Base-by-base conservation (phyloP, 2,888 invertebrate genomes). In the Zeuzera pyrina region DNA sequence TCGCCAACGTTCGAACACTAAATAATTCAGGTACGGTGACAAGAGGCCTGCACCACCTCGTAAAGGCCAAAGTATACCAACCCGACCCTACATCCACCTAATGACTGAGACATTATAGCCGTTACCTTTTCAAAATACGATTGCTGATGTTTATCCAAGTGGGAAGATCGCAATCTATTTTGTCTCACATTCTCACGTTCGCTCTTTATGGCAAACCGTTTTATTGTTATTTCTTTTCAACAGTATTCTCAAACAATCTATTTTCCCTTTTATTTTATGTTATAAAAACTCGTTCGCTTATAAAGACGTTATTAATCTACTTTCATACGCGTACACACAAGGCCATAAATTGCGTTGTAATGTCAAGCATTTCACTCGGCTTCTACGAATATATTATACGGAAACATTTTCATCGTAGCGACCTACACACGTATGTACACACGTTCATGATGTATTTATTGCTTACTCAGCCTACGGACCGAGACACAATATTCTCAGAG, bases 371-470 rank as follows among this genome's bases (percentile, higher is more conserved):
- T 64, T 66, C 64, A 65, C 59, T 61, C 57, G 55, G 50, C 47
- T 45, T n/a, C 46, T 53, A 48, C 42, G 53, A 59, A 63, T 66
- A 63, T 64, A 67, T 64, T 62, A 58, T 52, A 54, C 53, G 56
- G 59, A 53, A 59, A 54, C 54, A 53, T 60, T 52, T 52, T 59
- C 6, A 15, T 15, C 27, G 27, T 27, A n/a, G n/a, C n/a, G n/a
- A n/a, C n/a, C n/a, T n/a, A n/a, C n/a, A n/a, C n/a, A n/a, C n/a
- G n/a, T n/a, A 21, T 16, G 29, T 23, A 26, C 8, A 29, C 29
- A 14, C 22, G 28, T 26, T 16, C 53, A 58, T 65, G 64, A 64
- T 57, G 53, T 70, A 71, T 73, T 69, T 72, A 71, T 70, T 63
- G 58, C 63, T 59, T 41, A 42, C 50, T 48, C 53, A 42, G 47